Base-by-base conservation (phyloP, 2,113 vertebrate genomes). In the Pyxicephalus adspersus region DNA sequence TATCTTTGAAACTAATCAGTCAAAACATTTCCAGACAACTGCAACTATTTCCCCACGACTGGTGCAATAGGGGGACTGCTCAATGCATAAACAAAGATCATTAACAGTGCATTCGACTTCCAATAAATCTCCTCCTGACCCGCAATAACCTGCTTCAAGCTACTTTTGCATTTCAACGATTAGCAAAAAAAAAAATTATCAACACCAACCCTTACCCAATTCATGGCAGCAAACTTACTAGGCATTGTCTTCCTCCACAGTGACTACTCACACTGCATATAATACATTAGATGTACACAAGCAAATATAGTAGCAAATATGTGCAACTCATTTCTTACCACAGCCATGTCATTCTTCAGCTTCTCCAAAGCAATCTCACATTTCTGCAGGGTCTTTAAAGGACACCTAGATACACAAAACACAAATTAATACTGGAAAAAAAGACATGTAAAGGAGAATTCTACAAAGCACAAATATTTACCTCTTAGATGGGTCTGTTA, bases 331-430 rank as follows among this genome's bases (percentile, higher is more conserved):
- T 11, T 25, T n/a, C 95, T 58, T 88, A 98, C 98, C 95, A 99
- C 96, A 0, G 96, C 96, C 98, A 99, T 99, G 87, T 99, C 98
- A 5, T 98, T 98, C 87, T 97, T 98, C 83, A 99, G 92, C 83
- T 99, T 99, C 90, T 99, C 98, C 84, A 99, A 82, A 18, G 98
- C 98, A 8, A 99, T 99, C 87, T 99, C 98, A 22, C 97, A 99
- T 82, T 99, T 99, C 90, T 99, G 96, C 76, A 99, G 86, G 0
- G 98, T 99, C 87, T 96, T 97, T 87, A 99, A 89, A 22, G 96
- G 97, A 85, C 98, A 99, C 71, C 96, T 98, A 86, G 0, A 20
- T 63, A 81, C 1, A 77, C 25, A 0, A 65, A 28, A 51, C 22
- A 61, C 3, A 1, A 73, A 23, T 64, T 25, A n/a, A 23, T 72